Evolutionary conservation across 2,113 vertebrate genomes (phyloP).

Genomic region (Lucifuga dentata): DNA sequence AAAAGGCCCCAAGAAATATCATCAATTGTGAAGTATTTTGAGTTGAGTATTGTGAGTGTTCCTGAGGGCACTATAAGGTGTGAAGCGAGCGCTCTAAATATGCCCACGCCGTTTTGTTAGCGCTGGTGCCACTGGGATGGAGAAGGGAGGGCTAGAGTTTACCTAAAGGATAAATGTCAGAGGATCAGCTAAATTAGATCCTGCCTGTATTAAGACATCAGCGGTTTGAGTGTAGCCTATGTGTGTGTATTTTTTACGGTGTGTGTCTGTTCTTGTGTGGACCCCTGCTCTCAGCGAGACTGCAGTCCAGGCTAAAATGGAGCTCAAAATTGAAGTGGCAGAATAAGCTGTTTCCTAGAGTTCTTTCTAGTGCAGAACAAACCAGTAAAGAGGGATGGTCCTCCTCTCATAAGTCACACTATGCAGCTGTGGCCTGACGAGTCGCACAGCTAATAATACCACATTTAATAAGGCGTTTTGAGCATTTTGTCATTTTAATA

Average conservation of each 20-base stretch:
- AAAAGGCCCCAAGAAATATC: constrained; percentile 64
- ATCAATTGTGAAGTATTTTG: constrained; percentile 60
- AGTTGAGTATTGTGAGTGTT: constrained; percentile 46
- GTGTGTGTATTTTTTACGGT: constrained; percentile 25
- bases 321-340: constrained; percentile 70
- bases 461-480: too few species aligned
- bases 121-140: constrained; percentile 54
- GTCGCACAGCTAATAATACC: background rate
- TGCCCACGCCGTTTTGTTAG: constrained; percentile 60
- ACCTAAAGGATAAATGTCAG: constrained; percentile 84
- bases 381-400: constrained; percentile 48
- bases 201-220: constrained; percentile 81
- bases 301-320: constrained; percentile 63
- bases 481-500: too few species aligned
- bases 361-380: constrained; percentile 67
- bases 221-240: constrained; percentile 36
- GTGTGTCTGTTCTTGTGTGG: constrained; percentile 25
- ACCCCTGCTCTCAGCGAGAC: constrained; percentile 64
- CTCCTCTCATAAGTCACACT: constrained; percentile 23
- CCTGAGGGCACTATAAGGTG: constrained; percentile 64
- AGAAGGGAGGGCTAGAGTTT: constrained; percentile 73
- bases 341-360: constrained; percentile 69
- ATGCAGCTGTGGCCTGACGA: constrained; percentile 14
- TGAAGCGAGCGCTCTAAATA: constrained; percentile 60
- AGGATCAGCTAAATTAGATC: constrained; percentile 80